phyloP scores from a whole-genome alignment of 2,113 vertebrate genomes.

The Hippocampus abdominalis region DNA sequence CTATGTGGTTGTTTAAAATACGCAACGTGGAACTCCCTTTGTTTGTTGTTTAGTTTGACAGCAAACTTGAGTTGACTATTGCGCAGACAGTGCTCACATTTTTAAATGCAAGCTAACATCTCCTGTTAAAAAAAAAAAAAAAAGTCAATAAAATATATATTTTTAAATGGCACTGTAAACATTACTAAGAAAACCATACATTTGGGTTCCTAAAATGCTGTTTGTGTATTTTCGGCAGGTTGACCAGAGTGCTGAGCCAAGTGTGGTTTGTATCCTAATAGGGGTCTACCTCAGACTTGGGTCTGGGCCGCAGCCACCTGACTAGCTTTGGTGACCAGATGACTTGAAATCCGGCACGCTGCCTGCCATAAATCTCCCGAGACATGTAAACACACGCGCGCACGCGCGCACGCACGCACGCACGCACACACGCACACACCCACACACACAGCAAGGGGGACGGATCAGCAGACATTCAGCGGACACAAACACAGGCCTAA shows the following conservation, averaged over 20 bases:
- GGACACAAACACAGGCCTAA: not conserved
- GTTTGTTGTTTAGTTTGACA: no score
- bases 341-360: constrained; percentile 56
- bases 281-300: constrained; percentile 47
- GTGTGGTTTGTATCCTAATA: constrained; percentile 60
- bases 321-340: constrained; percentile 60
- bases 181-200: not conserved
- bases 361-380: constrained; percentile 53
- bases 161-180: not conserved
- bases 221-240: constrained; percentile 31
- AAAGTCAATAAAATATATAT: no score
- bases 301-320: constrained; percentile 53
- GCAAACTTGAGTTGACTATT: no score
- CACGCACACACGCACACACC: not conserved
- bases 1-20: no score
- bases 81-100: no score
- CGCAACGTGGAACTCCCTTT: no score
- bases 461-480: constrained; percentile 18
- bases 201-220: constrained; percentile 34
- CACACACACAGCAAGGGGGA: constrained; percentile 12
- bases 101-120: no score
- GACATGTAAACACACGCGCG: constrained; percentile 42
- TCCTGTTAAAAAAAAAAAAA: not conserved
- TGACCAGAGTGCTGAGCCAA: constrained; percentile 34
- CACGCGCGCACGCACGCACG: not conserved